Conservation (phyloP, 2,888 invertebrate genomes). For the Drosophila putrida region DNA sequence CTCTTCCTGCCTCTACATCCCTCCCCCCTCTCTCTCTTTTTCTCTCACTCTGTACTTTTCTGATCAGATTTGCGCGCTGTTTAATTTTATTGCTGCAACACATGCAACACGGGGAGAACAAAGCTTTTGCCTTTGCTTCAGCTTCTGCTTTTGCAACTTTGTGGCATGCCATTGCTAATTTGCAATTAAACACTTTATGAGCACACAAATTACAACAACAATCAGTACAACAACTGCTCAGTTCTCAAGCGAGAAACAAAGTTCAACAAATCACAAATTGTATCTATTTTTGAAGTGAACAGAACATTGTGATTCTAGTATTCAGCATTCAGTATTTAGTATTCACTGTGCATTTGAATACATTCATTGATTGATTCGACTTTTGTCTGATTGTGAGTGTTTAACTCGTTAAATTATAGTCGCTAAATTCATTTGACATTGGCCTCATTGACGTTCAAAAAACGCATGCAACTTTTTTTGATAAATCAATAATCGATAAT, state of each 20-base stretch:
- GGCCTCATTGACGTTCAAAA: constrained; percentile 3
- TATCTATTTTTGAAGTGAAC: neutral
- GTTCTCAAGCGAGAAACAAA: constrained; percentile 25
- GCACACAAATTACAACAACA: constrained; percentile 74
- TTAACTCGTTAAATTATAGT: constrained; percentile 4
- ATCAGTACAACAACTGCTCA: constrained; percentile 29
- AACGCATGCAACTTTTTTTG: too few species aligned
- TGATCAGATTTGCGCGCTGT: constrained; percentile 35
- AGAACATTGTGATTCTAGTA: neutral
- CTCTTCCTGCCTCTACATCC: too few species aligned
- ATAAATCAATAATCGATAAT: neutral
- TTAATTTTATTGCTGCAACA: constrained; percentile 56
- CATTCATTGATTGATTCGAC: constrained; percentile 23
- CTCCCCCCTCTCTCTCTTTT: neutral
- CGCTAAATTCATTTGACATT: constrained; percentile 2
- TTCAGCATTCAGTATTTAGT: too few species aligned
- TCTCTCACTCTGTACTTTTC: neutral
- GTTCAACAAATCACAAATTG: constrained; percentile 29
- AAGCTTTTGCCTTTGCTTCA: constrained; percentile 36
- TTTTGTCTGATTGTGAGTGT: neutral
- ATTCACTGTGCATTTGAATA: constrained; percentile 6
- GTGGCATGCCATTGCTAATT: constrained; percentile 71
- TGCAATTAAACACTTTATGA: constrained; percentile 82
- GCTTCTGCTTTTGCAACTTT: constrained; percentile 26
- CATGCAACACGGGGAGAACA: constrained; percentile 63